Base-by-base conservation (phyloP, 30 jellyfish, hydroid and myxozoan species). In the Hydractinia symbiolongicarpus region DNA sequence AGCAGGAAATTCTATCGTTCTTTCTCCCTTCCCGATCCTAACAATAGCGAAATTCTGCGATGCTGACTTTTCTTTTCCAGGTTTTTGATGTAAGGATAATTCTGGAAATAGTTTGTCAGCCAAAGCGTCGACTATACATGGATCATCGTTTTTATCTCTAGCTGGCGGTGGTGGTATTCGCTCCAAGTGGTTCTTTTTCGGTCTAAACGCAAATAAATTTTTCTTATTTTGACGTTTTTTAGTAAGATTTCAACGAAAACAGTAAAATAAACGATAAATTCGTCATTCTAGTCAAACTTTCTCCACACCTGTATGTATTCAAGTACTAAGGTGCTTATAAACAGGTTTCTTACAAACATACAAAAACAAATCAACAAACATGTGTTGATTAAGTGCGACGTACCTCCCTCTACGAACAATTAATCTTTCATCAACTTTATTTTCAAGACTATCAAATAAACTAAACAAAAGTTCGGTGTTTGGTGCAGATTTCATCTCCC, bases 371-470 rank as follows among this genome's bases (percentile, higher is more conserved):
- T 2, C 44, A 30, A 30, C 1, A 30, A 30, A 30, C 44, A n/a
- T n/a, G 44, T 30, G 44, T 30, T 30, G 44, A 30, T 30, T 30
- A 0, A 30, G 44, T 30, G 2, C 44, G 44, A 7, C 88, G 20
- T 77, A 86, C 97, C 97, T 86, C 82, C 97, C 97, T 61, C 97
- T 82, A 21, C 83, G 69, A 4, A 90, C 97, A 20, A 90, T 72
- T 21, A 82, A 86, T 21, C 77, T 77, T 49, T 85, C 84, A 72
- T 90, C 97, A 52, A 85, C 62, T 67, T 77, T 78, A 17, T 82
- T 86, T 54, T 90, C 97, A 67, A 81, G 79, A 53, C 82, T 83
- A 70, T 82, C 85, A 82, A 90, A 90, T 58, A 90, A 82, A 50
- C 97, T 90, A 66, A 81, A 81, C 61, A 90, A 82, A 9, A 90